A percentile compares a stretch with the other conserved stretches of the same genome.
Evolutionary conservation across 2,797 vertebrate species (phyloP).

Genomic region (Leuciscus waleckii): DNA sequence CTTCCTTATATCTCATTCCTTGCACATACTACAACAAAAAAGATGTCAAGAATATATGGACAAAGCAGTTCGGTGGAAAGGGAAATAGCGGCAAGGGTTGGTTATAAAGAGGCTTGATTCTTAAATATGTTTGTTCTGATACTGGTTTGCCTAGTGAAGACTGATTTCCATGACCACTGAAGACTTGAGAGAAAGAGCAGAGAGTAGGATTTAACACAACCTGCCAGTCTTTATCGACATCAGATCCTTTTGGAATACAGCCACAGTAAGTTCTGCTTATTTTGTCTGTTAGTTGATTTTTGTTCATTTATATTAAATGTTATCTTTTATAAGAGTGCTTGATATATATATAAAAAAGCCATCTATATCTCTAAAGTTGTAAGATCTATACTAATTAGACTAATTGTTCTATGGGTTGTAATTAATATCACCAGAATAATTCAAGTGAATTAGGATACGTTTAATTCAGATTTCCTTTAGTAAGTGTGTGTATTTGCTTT

Average conservation of each 20-base stretch:
- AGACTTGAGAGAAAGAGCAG: background rate
- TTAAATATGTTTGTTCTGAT: background rate
- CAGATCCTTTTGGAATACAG: background rate
- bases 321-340: background rate
- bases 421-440: background rate
- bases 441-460: background rate
- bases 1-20: background rate
- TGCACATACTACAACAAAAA: background rate
- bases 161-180: background rate
- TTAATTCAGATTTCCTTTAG: background rate
- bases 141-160: background rate
- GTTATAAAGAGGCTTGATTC: background rate
- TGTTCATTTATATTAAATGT: background rate
- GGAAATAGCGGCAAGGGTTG: background rate
- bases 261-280: background rate
- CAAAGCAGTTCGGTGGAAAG: background rate
- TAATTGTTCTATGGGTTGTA: background rate
- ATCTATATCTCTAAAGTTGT: background rate
- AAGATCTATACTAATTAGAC: background rate
- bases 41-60: background rate
- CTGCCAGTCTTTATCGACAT: background rate
- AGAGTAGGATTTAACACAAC: background rate
- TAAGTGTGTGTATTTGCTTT: background rate
- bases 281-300: background rate
- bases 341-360: background rate